Conservation (phyloP, 2,888 invertebrate genomes). For the Allolobophora icterica region DNA sequence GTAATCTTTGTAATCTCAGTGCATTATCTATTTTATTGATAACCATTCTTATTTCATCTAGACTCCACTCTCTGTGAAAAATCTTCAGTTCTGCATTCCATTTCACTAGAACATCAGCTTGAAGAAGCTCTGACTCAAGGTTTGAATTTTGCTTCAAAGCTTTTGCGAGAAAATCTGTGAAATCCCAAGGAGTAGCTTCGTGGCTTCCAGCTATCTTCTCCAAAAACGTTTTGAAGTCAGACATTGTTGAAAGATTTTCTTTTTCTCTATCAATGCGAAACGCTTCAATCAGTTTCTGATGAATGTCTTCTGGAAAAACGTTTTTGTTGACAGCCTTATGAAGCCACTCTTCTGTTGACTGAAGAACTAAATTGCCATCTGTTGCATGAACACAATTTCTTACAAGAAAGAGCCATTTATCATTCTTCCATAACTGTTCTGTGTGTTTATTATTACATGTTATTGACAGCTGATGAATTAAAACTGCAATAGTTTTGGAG, state of each 20-base stretch:
- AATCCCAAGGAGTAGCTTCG: not conserved
- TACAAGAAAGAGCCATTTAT: not conserved
- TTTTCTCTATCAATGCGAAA: not conserved
- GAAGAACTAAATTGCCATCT: not conserved
- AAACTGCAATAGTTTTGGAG: not conserved
- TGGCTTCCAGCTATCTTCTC: not conserved
- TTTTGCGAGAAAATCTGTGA: not conserved
- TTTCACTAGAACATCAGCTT: not conserved
- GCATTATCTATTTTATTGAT: not conserved
- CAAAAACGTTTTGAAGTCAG: not conserved
- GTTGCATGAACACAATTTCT: not conserved
- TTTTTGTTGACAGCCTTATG: not conserved
- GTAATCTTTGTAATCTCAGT: too few species aligned
- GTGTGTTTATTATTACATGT: not conserved
- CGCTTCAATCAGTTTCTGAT: not conserved
- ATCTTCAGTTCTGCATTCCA: not conserved
- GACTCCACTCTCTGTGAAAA: not conserved
- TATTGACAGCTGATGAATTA: not conserved
- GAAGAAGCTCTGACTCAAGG: not conserved
- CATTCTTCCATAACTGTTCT: not conserved
- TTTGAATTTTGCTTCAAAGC: not conserved
- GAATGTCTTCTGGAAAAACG: not conserved
- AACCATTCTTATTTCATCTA: not conserved
- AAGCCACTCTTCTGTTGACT: not conserved
- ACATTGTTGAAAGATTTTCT: not conserved